These are phyloP conservation scores for Agrotis exclamationis DNA, from an alignment of 2,888 invertebrate genomes.

Conservation along the genomic window DNA sequence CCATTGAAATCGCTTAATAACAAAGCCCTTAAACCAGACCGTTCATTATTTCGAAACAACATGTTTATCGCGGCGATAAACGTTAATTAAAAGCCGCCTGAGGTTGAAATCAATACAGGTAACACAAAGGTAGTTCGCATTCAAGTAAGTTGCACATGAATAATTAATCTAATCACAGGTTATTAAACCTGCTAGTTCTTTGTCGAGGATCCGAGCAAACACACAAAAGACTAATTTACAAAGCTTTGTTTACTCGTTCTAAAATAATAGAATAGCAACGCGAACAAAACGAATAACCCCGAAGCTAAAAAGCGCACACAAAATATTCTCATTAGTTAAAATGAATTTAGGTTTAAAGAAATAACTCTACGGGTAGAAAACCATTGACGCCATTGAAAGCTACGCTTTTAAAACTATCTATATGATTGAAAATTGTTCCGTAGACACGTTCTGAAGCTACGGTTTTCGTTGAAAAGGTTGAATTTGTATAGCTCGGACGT, in stretches of 20 bases:
- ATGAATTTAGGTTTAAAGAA: constrained; percentile 70
- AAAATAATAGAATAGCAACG: constrained; percentile 59
- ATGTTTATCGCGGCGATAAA: constrained; percentile 31
- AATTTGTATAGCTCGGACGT: neutral
- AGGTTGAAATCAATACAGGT: constrained; percentile 32
- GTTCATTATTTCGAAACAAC: constrained; percentile 30
- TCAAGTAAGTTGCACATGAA: constrained; percentile 12
- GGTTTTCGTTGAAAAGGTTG: constrained; percentile 10
- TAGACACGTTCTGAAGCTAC: neutral
- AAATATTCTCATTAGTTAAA: constrained; percentile 63
- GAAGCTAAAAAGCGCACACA: constrained; percentile 62
- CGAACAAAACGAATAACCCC: constrained; percentile 56
- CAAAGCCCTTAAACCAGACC: constrained; percentile 22
- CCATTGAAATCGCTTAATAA: constrained; percentile 27
- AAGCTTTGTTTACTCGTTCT: constrained; percentile 56
- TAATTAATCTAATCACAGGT: constrained; percentile 25
- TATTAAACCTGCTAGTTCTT: constrained; percentile 37
- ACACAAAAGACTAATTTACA: constrained; percentile 51
- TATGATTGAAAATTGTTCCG: neutral
- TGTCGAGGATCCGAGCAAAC: constrained; percentile 36
- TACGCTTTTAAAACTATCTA: constrained; percentile 28
- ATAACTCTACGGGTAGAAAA: constrained; percentile 61
- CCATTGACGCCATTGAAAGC: constrained; percentile 48
- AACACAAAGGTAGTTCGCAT: constrained; percentile 8
- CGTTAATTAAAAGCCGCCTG: constrained; percentile 29